phyloP scores from a whole-genome alignment of 2,888 invertebrate species.

The Cephus nigrinus region DNA sequence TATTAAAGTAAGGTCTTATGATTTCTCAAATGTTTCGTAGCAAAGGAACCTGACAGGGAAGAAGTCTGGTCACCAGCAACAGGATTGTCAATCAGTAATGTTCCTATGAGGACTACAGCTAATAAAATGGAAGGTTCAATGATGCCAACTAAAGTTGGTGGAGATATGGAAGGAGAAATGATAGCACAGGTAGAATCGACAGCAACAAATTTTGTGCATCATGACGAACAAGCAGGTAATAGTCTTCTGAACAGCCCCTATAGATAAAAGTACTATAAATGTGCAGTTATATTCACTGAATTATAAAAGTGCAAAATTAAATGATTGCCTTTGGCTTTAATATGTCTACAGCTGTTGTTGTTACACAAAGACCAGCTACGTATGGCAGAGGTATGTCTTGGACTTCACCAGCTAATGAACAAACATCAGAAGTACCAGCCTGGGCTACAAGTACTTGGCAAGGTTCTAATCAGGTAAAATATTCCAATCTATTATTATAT shows the following conservation, averaged over 20 bases:
- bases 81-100: slow-evolving; percentile 9
- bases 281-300: neutral
- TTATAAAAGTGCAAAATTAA: neutral
- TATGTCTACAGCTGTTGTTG: slow-evolving; percentile 36
- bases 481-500: neutral
- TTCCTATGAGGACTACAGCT: neutral
- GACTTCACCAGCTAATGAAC: slow-evolving; percentile 49
- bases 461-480: slow-evolving; percentile 45
- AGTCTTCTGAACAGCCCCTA: neutral
- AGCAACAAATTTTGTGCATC: slow-evolving; percentile 8
- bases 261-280: neutral
- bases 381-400: slow-evolving; percentile 69
- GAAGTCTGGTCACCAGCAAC: slow-evolving; percentile 17
- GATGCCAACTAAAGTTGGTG: slow-evolving; percentile 15
- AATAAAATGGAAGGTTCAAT: slow-evolving; percentile 9
- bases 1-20: slow-evolving; percentile 1
- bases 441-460: slow-evolving; percentile 57
- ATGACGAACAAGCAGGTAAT: slow-evolving; percentile 31
- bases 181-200: slow-evolving; percentile 19
- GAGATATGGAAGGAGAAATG: slow-evolving; percentile 22
- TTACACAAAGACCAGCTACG: slow-evolving; percentile 63
- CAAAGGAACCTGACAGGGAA: slow-evolving; percentile 13
- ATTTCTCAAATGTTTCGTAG: neutral
- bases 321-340: neutral
- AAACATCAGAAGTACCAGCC: slow-evolving; percentile 50